Evolutionary conservation across 1,140 invertebrate genomes (phyloP).

Genomic region (Aphelenchoides besseyi): DNA sequence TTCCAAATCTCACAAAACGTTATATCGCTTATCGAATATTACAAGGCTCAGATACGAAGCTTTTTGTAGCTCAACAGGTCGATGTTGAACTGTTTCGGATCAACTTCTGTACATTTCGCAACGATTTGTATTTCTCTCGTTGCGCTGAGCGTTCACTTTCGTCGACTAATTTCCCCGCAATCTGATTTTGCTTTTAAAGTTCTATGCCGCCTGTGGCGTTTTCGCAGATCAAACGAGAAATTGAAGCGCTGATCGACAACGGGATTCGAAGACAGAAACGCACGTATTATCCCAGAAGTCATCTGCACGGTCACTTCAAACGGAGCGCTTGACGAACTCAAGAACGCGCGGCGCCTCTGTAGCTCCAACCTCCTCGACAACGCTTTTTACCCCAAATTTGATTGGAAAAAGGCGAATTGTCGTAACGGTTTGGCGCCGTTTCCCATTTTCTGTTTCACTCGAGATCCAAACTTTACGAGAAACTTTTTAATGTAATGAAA

Average conservation of each 20-base stretch:
- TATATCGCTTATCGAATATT: no score
- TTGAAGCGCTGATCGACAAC: background rate
- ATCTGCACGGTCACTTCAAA: background rate
- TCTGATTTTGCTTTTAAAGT: background rate
- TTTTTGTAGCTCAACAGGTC: no score
- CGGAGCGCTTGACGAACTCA: background rate
- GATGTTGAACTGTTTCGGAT: no score
- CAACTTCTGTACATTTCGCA: no score
- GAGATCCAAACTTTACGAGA: no score
- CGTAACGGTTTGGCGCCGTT: no score
- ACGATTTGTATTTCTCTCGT: background rate
- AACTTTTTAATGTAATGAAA: no score
- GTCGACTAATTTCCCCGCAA: background rate
- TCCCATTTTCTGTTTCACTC: no score
- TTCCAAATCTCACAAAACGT: no score
- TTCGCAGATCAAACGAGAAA: conserved; percentile 1
- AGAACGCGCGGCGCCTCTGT: background rate
- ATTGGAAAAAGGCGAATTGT: no score
- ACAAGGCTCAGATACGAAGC: no score
- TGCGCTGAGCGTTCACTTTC: background rate
- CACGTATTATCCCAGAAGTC: background rate
- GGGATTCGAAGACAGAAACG: background rate
- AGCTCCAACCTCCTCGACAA: background rate
- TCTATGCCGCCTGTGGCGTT: background rate
- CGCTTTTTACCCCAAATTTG: background rate